These are phyloP conservation scores for Phlogophora meticulosa DNA, from an alignment of 2,888 invertebrate genomes.

Conservation along the genomic window DNA sequence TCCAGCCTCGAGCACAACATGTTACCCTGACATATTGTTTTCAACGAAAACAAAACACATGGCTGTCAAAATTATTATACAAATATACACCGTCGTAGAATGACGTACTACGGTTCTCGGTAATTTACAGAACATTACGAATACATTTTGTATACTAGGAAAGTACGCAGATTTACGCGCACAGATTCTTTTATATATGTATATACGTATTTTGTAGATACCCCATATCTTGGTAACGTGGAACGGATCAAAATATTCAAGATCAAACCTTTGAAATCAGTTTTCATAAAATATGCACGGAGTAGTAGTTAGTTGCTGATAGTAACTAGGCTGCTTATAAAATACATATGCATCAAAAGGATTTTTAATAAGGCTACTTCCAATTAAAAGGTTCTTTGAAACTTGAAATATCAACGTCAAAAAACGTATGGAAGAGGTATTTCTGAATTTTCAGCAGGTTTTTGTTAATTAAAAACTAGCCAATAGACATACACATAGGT, in stretches of 20 bases:
- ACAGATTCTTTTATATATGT: conserved; percentile 5
- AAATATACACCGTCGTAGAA: conserved; percentile 26
- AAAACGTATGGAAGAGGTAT: background rate
- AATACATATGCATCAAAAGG: no score
- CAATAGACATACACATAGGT: background rate
- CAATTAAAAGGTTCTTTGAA: background rate
- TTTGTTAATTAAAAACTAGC: conserved; percentile 23
- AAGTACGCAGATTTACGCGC: conserved; percentile 13
- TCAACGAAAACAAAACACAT: conserved; percentile 19
- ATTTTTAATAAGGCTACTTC: no score
- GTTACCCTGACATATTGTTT: conserved; percentile 19
- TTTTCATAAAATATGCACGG: conserved; percentile 9
- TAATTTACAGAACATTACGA: conserved; percentile 47
- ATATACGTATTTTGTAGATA: conserved; percentile 42
- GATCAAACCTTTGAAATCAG: conserved; percentile 18
- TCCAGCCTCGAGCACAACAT: conserved; percentile 2
- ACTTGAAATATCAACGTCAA: background rate
- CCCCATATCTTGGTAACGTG: conserved; percentile 19
- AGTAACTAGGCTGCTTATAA: no score
- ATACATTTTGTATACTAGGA: conserved; percentile 33
- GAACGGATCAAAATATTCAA: conserved; percentile 17
- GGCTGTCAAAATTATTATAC: conserved; percentile 44
- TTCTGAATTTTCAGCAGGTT: background rate
- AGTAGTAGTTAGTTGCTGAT: background rate
- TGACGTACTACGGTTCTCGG: conserved; percentile 29